Base-by-base conservation (phyloP, 1,140 invertebrate genomes). In the Nasonia vitripennis region DNA sequence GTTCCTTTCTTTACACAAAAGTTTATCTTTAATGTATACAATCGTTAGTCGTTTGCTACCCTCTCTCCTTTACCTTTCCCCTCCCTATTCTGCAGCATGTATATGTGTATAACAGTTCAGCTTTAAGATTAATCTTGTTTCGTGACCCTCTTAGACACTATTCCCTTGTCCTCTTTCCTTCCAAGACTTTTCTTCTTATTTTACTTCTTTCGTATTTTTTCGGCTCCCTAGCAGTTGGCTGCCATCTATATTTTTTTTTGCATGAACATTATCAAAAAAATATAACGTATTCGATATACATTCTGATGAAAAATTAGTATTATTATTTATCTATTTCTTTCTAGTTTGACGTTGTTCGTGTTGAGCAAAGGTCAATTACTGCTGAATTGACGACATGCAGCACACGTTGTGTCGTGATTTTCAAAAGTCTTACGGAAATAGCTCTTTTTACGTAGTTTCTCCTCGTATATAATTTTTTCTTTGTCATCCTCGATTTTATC, bases 91-190 rank as follows among this genome's bases (percentile, higher is more conserved):
- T n/a, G n/a, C n/a, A n/a, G n/a, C n/a, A n/a, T n/a, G 17, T 41
- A 10, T 41, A 41, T 9, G 9, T 41, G 41, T 41, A 41, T 41
- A 9, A 41, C 41, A 41, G 9, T 41, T 9, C 6, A 41, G 9
- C 41, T 41, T 75, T 9, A 74, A 89, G 48, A 83, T 86, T 83
- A 78, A 80, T 83, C 78, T 86, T 11, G 34, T 70, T 83, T 27
- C 55, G 37, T 62, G 75, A 79, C 78, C 34, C 34, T 73, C 11
- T 83, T 82, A 48, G 82, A n/a, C 17, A 48, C 20, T 27, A 27
- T 17, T 74, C 68, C 78, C 12, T 17, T 78, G 7, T 31, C 20
- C 41, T 20, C 51, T 81, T 37, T 78, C 17, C 48, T 74, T 68
- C 41, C 9, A 41, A 41, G 41, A 74, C 75, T 80, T 11, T 79